Base-by-base conservation (phyloP, 2,888 invertebrate species). In the Chymomyza procnemis region DNA sequence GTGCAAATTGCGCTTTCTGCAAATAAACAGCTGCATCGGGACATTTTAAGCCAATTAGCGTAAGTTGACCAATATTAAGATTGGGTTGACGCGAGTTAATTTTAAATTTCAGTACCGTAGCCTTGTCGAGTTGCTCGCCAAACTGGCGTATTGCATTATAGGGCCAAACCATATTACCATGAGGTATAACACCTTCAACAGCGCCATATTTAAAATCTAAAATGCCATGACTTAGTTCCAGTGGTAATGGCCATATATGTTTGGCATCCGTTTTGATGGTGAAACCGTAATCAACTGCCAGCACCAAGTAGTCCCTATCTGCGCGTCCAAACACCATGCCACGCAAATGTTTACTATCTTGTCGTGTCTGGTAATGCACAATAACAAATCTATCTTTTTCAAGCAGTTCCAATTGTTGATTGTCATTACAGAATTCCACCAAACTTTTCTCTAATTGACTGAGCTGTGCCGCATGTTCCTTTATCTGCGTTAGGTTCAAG, bases 251-350 rank as follows among this genome's bases (percentile, higher is more conserved):
- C 79, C 74, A 81, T 50, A 86, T 14, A 34, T 79, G 67, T 9
- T 12, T 1, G 0, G 9, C n/a, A 0, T 14, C 5, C 58, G 78
- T 76, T 2, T 19, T 54, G 3, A 86, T 22, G 6, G 16, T 48
- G n/a, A 81, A 76, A 4, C 84, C 86, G 34, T 76, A 85, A 46
- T 81, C 86, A 2, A 65, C 1, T 0, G 71, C 56, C 69, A 58
- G 66, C 4, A 83, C 74, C 2, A 80, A 4, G 57, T 78, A 84
- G n/a, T 62, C 34, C 2, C 57, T 41, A 1, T 22, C 4, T 8
- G n/a, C 3, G 1, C 14, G 3, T 0, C 4, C 9, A 2, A 26
- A 1, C 1, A 85, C 66, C 5, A 62, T 5, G 5, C 76, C 84
- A 18, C 86, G 76, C 22, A 86, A 4, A 4, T 64, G 26, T 22